phyloP scores from a whole-genome alignment of 2,113 vertebrate genomes.

The Otocyon megalotis region DNA sequence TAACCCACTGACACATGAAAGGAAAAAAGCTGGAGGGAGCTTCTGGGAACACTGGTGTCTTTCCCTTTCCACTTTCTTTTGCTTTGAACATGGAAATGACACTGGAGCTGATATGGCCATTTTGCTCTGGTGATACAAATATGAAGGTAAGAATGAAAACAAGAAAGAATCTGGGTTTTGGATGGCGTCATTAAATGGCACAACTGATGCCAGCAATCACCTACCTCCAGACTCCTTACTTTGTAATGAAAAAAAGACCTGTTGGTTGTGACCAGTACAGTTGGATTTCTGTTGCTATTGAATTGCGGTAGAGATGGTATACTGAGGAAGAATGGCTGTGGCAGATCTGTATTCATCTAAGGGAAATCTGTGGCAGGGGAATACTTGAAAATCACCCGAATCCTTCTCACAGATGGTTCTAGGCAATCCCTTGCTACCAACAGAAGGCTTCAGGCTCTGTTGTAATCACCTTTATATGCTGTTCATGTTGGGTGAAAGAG shows the following conservation, averaged over 20 bases:
- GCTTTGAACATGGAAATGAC: not conserved
- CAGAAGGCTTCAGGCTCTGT: conserved; percentile 3
- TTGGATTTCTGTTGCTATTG: conserved; percentile 33
- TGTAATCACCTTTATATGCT: not conserved
- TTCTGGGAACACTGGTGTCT: not conserved
- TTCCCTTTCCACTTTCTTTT: not conserved
- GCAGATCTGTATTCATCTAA: not conserved
- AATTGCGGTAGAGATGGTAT: not conserved
- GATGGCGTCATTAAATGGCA: not conserved
- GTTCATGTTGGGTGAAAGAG: not conserved
- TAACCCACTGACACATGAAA: not conserved
- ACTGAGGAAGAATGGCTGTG: not conserved
- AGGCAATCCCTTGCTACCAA: not conserved
- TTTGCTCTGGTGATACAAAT: not conserved
- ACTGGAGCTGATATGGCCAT: not conserved
- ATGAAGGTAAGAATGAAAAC: not conserved
- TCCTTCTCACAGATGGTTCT: not conserved
- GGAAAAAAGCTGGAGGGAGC: not conserved
- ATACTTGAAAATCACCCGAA: not conserved
- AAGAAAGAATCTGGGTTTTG: not conserved
- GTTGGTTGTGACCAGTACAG: not conserved
- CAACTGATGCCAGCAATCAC: not conserved
- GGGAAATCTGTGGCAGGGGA: not conserved
- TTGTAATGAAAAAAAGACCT: conserved; percentile 22
- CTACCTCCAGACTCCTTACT: not conserved